Evolutionary conservation across 2,797 vertebrate genomes (phyloP).

Genomic region (Coregonus suidteri): DNA sequence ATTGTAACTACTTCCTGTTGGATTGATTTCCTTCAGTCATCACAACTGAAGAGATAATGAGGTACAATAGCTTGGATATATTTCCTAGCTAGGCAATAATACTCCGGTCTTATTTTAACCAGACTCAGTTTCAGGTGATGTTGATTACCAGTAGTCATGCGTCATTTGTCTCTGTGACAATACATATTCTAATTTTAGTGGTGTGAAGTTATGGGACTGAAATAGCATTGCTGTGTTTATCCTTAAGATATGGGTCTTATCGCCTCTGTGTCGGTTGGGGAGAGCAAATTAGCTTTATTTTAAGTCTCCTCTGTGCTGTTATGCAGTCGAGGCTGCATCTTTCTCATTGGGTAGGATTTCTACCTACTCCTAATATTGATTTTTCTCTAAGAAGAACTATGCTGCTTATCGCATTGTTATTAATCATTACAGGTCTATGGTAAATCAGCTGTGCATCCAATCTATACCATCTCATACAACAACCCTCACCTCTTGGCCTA

Average conservation of each 20-base stretch:
- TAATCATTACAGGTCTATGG: not conserved
- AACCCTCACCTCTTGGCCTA: not conserved
- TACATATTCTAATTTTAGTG: not conserved
- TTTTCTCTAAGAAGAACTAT: not conserved
- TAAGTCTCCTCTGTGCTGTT: not conserved
- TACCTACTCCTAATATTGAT: not conserved
- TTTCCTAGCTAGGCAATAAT: not conserved
- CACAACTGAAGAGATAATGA: not conserved
- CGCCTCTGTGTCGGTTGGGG: not conserved
- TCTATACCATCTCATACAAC: not conserved
- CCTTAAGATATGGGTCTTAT: not conserved
- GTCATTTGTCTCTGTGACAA: not conserved
- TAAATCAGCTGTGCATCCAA: not conserved
- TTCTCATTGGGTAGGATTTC: not conserved
- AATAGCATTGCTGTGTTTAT: not conserved
- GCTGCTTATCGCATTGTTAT: not conserved
- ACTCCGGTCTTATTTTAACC: not conserved
- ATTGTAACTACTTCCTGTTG: not conserved
- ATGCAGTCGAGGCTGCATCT: not conserved
- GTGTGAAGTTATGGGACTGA: not conserved
- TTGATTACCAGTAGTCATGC: not conserved
- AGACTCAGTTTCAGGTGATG: not conserved
- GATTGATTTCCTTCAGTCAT: not conserved
- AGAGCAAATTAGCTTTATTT: not conserved
- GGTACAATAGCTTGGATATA: not conserved